Conservation (phyloP, 1,140 invertebrate genomes). For the Macrotrachela quadricornifera region DNA sequence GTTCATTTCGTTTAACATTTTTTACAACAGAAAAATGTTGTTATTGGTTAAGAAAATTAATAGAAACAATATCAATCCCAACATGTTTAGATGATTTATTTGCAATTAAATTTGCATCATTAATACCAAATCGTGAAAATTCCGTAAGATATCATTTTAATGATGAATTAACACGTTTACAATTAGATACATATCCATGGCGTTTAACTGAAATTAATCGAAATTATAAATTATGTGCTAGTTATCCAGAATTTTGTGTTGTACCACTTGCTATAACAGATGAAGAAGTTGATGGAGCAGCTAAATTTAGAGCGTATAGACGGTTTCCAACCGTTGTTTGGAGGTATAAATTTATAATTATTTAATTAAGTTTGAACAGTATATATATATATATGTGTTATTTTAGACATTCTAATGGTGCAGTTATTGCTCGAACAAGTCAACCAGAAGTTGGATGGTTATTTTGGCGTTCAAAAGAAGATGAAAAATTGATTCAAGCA, state of each 20-base stretch:
- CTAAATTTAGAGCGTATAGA: constrained; percentile 60
- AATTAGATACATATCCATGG: background rate
- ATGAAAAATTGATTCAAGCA: constrained; percentile 63
- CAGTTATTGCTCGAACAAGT: constrained; percentile 70
- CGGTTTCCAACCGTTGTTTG: constrained; percentile 76
- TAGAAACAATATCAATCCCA: too few species aligned
- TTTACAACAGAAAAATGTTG: too few species aligned
- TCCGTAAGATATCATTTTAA: background rate
- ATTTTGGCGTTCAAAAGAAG: constrained; percentile 63
- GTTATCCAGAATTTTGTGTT: constrained; percentile 65
- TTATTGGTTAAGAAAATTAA: too few species aligned
- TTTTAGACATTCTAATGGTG: constrained; percentile 41
- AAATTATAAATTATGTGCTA: constrained; percentile 38
- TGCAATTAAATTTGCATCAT: too few species aligned
- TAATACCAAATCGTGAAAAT: too few species aligned
- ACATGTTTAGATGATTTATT: too few species aligned
- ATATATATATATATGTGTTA: constrained; percentile 6
- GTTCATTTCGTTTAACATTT: too few species aligned
- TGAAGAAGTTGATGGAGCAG: constrained; percentile 53
- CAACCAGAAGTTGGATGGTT: constrained; percentile 81
- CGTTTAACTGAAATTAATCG: background rate
- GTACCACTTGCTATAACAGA: constrained; percentile 67
- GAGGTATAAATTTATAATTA: constrained; percentile 36
- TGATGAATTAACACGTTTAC: constrained; percentile 2
- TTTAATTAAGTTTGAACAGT: background rate